Evolutionary conservation across 1,140 invertebrate genomes (phyloP).

Genomic region (Dufourea novaeangliae): DNA sequence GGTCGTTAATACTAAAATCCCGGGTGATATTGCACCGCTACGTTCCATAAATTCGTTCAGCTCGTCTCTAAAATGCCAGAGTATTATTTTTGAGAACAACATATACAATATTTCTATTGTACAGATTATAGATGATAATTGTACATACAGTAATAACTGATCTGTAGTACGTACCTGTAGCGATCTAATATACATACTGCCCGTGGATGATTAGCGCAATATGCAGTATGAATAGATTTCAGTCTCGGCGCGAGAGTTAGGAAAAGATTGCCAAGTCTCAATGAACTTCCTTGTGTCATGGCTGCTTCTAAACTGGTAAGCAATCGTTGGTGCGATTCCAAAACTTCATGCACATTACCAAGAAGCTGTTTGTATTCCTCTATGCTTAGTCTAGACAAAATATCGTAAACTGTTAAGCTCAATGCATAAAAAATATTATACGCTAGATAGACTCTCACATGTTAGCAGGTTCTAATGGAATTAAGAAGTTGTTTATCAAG

Average conservation of each 20-base stretch:
- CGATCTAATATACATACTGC: conserved; percentile 95
- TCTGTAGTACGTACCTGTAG: conserved; percentile 88
- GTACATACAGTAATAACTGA: too few species aligned
- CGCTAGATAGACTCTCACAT: conserved; percentile 87
- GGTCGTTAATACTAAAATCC: conserved; percentile 94
- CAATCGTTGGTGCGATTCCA: conserved; percentile 91
- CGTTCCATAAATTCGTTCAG: conserved; percentile 94
- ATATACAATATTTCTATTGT: too few species aligned
- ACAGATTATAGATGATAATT: too few species aligned
- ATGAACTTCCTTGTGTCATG: conserved; percentile 86
- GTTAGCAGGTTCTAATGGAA: conserved; percentile 90
- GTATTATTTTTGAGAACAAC: background rate
- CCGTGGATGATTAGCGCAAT: conserved; percentile 95
- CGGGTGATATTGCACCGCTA: conserved; percentile 90
- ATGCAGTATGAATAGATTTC: conserved; percentile 92
- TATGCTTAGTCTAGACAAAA: conserved; percentile 86
- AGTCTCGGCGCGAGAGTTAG: conserved; percentile 92
- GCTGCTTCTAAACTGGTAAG: conserved; percentile 90
- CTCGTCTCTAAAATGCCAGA: conserved; percentile 86
- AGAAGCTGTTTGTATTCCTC: conserved; percentile 93
- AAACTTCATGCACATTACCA: conserved; percentile 93
- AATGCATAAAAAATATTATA: background rate
- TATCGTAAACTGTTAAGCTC: conserved; percentile 1
- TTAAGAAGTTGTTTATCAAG: conserved; percentile 91
- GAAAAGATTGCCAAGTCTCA: conserved; percentile 95